Evolutionary conservation across 1,140 invertebrate genomes (phyloP).

Genomic region (Monochamus saltuarius): DNA sequence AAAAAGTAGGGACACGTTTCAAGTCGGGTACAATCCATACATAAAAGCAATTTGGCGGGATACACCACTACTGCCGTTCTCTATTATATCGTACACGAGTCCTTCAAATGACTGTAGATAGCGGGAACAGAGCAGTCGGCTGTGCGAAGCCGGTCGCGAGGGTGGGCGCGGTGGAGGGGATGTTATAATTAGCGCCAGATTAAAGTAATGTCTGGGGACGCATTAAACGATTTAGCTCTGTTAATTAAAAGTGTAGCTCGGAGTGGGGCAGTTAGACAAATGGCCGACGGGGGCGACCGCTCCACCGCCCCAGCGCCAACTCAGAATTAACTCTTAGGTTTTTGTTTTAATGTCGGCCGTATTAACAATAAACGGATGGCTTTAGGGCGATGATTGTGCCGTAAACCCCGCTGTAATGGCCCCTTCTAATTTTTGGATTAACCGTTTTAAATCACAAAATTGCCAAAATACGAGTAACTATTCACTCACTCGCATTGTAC

Average conservation of each 20-base stretch:
- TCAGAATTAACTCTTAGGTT: no score
- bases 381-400: no score
- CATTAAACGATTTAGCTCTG: conserved; percentile 55
- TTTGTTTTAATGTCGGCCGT: no score
- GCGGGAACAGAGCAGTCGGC: not conserved
- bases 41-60: not conserved
- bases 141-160: conserved; percentile 5
- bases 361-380: no score
- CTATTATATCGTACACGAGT: not conserved
- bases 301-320: conserved; percentile 22
- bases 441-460: no score
- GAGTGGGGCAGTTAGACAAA: conserved; percentile 47
- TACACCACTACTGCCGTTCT: not conserved
- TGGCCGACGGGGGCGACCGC: conserved; percentile 41
- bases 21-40: no score
- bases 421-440: no score
- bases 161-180: conserved; percentile 38
- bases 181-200: conserved; percentile 55
- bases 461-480: no score
- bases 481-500: no score
- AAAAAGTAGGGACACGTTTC: no score
- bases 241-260: conserved; percentile 54
- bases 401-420: no score
- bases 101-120: not conserved
- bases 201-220: conserved; percentile 55